Evolutionary conservation across 2,888 invertebrate genomes (phyloP), one percentile per base, ranked within the genome.

Genomic region (Endomychus coccineus): DNA sequence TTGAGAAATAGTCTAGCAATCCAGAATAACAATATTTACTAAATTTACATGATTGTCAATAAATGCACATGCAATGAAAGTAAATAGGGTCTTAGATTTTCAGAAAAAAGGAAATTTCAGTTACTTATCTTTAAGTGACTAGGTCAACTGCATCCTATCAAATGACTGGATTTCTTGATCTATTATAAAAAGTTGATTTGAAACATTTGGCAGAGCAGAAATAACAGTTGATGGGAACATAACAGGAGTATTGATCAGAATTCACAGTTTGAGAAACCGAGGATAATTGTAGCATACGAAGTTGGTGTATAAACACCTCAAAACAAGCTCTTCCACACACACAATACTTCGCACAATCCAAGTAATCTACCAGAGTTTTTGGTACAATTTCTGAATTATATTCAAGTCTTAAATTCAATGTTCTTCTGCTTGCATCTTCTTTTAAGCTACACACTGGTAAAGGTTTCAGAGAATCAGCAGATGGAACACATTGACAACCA

Each of bases 261-360:
- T 10, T 50, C 58, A 49, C 67, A 59, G 46, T 62, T 55, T 61
- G 65, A 50, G 56, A 66, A 62, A 61, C 64, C 59, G 42, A 65
- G 54, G 56, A 65, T 62, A 48, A 68, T 52, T 48, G 65, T 53
- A 67, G 58, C 62, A 52, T 64, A 52, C 51, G 64, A 57, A 43
- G 58, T 50, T 53, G 56, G 34, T 46, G 48, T 7, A 61, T 43
- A 42, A 43, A 62, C 7, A 52, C 43, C 27, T 58, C 50, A 44
- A 66, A 62, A 43, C 63, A 63, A 3, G 66, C 59, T 39, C 56
- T 59, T 1, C 79, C 78, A 59, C 81, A 81, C 1, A 73, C 54
- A 56, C 82, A 81, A 58, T 74, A 75, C 46, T 71, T 70, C 1
- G 77, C 75, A 51, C 70, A 58, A 49, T 80, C 77, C 46, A 82